These are phyloP conservation scores for Gymnocheta viridis DNA, from an alignment of 2,888 invertebrate genomes.

Conservation along the genomic window DNA sequence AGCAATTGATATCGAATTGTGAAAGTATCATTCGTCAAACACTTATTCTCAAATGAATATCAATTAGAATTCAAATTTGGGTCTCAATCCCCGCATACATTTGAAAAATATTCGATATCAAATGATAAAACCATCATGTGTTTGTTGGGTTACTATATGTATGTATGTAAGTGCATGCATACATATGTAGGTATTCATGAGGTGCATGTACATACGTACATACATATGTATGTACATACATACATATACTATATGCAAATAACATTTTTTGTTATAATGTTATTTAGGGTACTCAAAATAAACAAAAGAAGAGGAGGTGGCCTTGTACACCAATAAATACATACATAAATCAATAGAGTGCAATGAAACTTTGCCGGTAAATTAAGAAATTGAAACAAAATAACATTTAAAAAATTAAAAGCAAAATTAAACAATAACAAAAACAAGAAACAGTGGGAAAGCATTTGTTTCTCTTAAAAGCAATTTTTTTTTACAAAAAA, in stretches of 20 bases:
- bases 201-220: not conserved
- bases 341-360: slow-evolving; percentile 32
- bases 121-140: too few relatives aligned
- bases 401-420: not conserved
- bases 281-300: not conserved
- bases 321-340: slow-evolving; percentile 28
- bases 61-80: too few relatives aligned
- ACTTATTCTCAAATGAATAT: too few relatives aligned
- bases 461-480: not conserved
- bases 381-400: slow-evolving; percentile 15
- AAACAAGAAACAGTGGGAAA: not conserved
- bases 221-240: not conserved
- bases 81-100: too few relatives aligned
- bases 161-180: not conserved
- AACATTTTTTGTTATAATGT: not conserved
- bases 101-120: too few relatives aligned
- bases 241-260: too few relatives aligned
- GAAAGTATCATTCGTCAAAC: too few relatives aligned
- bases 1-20: too few relatives aligned
- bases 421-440: not conserved
- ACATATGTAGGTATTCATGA: not conserved
- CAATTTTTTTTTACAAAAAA: not conserved
- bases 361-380: slow-evolving; percentile 50
- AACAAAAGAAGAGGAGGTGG: slow-evolving; percentile 9
- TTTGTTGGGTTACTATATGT: too few relatives aligned